Conservation (phyloP, 2,113 vertebrate species). For the Centropristis striata region DNA sequence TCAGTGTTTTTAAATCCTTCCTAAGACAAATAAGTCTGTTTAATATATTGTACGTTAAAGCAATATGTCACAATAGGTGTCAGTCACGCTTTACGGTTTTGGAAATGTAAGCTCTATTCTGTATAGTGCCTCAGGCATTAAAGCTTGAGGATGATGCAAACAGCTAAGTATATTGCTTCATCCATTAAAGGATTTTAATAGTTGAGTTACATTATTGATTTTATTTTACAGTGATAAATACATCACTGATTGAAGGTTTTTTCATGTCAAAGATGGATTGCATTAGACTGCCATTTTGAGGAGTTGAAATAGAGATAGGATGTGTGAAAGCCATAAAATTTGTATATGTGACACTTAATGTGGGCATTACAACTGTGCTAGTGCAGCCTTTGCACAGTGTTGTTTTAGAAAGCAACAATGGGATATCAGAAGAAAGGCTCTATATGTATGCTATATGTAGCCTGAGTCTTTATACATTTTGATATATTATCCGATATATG, state of each 20-base stretch:
- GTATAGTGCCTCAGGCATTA: constrained; percentile 73
- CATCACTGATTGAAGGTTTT: constrained; percentile 85
- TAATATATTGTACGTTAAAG: constrained; percentile 48
- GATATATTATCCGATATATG: constrained; percentile 8
- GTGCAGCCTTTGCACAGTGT: constrained; percentile 54
- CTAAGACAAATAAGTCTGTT: constrained; percentile 31
- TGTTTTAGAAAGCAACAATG: constrained; percentile 69
- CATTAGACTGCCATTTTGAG: constrained; percentile 74
- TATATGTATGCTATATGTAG: constrained; percentile 28
- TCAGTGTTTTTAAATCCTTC: constrained; percentile 19
- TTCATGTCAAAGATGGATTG: constrained; percentile 79
- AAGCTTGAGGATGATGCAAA: constrained; percentile 82
- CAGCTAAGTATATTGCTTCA: constrained; percentile 83
- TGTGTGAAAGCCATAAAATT: constrained; percentile 70
- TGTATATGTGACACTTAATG: constrained; percentile 68
- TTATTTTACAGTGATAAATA: constrained; percentile 87
- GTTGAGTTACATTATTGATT: constrained; percentile 85
- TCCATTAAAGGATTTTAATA: constrained; percentile 88
- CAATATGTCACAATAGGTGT: constrained; percentile 71
- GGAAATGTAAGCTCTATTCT: constrained; percentile 63
- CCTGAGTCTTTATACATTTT: constrained; percentile 34
- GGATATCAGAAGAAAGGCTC: constrained; percentile 53
- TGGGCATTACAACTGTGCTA: constrained; percentile 54
- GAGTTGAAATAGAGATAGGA: constrained; percentile 57
- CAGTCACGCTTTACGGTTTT: constrained; percentile 71